Percentiles rank a stretch among this genome's conserved stretches.
phyloP scores from a whole-genome alignment of 2,888 invertebrate species.

The Pandemis cinnamomeana region DNA sequence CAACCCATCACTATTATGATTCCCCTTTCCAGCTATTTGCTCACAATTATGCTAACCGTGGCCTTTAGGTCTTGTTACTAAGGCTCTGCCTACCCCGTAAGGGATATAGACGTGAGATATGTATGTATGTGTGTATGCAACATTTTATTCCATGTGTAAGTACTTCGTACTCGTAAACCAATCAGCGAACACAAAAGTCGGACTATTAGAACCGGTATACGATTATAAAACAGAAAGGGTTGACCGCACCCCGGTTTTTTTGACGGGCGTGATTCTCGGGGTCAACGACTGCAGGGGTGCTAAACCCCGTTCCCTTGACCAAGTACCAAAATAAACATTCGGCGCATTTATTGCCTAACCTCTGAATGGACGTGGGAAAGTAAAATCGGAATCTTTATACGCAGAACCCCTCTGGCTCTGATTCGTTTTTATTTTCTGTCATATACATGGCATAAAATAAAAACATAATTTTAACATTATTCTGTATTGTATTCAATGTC shows the following conservation, averaged over 20 bases:
- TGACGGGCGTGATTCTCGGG: slow-evolving; percentile 45
- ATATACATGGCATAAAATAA: too few relatives aligned
- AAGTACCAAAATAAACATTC: slow-evolving; percentile 42
- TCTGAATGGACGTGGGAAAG: slow-evolving; percentile 30
- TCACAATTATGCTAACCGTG: too few relatives aligned
- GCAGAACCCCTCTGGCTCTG: not conserved
- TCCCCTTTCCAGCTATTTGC: too few relatives aligned
- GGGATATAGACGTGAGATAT: too few relatives aligned
- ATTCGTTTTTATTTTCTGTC: not conserved
- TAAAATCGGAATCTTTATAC: not conserved
- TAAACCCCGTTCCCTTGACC: slow-evolving; percentile 35
- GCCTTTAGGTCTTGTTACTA: too few relatives aligned
- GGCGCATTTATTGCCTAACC: slow-evolving; percentile 23
- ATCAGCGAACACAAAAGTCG: slow-evolving; percentile 28
- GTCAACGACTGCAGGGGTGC: slow-evolving; percentile 44
- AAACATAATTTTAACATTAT: too few relatives aligned
- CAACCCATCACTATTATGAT: too few relatives aligned
- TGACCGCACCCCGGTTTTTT: slow-evolving; percentile 47
- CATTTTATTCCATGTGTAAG: not conserved
- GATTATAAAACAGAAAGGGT: slow-evolving; percentile 51
- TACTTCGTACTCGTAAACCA: slow-evolving; percentile 25
- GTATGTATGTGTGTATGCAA: not conserved
- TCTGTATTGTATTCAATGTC: too few relatives aligned
- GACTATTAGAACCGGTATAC: slow-evolving; percentile 28
- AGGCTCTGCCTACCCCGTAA: too few relatives aligned